A percentile compares a stretch with the other conserved stretches of the same genome.
Evolutionary conservation across 2,797 vertebrate species (phyloP).

Genomic region (Typhlichthys subterraneus): DNA sequence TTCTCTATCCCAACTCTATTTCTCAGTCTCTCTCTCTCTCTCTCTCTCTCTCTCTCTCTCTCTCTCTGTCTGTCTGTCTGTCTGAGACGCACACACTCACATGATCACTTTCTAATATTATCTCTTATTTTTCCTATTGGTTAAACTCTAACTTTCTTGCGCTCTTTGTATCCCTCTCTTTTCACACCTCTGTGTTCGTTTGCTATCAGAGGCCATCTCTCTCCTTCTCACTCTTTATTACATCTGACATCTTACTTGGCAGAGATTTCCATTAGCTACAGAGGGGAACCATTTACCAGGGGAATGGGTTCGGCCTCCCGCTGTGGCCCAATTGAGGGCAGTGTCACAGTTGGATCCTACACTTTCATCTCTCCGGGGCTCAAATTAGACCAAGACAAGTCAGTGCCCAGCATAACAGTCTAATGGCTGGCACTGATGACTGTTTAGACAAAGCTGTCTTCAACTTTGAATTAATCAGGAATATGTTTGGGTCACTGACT

Average conservation of each 20-base stretch:
- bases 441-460: neutral
- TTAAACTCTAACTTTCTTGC: neutral
- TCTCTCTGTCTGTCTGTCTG: conserved; percentile 11
- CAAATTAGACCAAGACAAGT: conserved; percentile 37
- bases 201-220: conserved; percentile 37
- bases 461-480: neutral
- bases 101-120: conserved; percentile 1
- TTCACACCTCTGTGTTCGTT: conserved; percentile 20
- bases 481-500: neutral
- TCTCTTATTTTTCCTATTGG: neutral
- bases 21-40: neutral
- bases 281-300: conserved; percentile 58
- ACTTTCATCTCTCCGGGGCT: conserved; percentile 6
- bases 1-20: neutral
- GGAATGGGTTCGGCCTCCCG: conserved; percentile 46
- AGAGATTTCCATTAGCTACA: conserved; percentile 65
- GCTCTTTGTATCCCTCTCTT: neutral
- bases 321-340: conserved; percentile 41
- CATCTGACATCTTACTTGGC: conserved; percentile 48
- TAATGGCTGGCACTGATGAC: neutral
- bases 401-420: conserved; percentile 21
- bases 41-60: neutral
- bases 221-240: conserved; percentile 27
- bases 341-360: conserved; percentile 42
- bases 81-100: neutral